phyloP scores from a whole-genome alignment of 1,140 invertebrate species.

The Bombus waltoni region DNA sequence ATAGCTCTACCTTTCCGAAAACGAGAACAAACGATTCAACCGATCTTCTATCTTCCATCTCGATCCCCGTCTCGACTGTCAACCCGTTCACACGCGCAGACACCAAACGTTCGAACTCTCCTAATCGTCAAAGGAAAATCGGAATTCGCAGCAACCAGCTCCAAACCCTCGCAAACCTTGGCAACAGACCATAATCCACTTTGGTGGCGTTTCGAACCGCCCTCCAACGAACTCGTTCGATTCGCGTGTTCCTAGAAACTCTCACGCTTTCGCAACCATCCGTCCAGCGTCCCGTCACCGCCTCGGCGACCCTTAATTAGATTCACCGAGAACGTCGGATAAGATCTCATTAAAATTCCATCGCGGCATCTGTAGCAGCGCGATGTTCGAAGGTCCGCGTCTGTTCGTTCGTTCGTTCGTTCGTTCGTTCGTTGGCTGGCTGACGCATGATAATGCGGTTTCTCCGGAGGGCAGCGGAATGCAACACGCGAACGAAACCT shows the following conservation, averaged over 20 bases:
- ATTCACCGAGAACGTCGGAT: constrained; percentile 38
- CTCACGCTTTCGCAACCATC: background rate
- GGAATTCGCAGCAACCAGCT: background rate
- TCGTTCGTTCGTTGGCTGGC: background rate
- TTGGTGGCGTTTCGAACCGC: background rate
- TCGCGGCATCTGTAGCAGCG: constrained; percentile 37
- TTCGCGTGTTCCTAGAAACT: background rate
- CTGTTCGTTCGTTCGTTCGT: background rate
- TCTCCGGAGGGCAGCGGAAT: constrained; percentile 27
- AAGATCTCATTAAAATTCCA: constrained; percentile 57
- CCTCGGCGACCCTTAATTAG: constrained; percentile 34
- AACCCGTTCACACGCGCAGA: background rate
- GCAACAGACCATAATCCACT: background rate
- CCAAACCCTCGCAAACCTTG: too few species aligned
- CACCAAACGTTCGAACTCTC: background rate
- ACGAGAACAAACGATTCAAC: background rate
- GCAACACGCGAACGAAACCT: constrained; percentile 3
- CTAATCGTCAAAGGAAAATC: background rate
- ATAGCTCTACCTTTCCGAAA: too few species aligned
- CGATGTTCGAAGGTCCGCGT: constrained; percentile 13
- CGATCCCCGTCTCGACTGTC: background rate
- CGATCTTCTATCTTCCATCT: background rate
- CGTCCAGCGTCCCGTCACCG: background rate
- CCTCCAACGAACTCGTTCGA: background rate
- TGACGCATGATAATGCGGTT: constrained; percentile 51